Evolutionary conservation across 2,113 vertebrate species (phyloP).

Genomic region (Ranitomeya imitator): DNA sequence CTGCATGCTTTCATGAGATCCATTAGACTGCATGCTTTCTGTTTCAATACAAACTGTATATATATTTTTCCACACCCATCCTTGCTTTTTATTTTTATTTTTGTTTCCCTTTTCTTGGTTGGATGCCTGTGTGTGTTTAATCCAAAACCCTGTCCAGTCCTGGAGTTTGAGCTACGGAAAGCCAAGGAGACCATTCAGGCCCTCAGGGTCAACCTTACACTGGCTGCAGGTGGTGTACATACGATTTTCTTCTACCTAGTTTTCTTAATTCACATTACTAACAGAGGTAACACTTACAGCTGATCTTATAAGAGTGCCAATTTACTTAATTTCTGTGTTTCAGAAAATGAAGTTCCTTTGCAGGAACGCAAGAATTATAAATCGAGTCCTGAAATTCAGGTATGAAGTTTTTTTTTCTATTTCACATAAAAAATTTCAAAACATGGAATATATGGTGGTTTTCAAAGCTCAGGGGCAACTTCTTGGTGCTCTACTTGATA

Average conservation of each 20-base stretch:
- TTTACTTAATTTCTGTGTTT: constrained; percentile 61
- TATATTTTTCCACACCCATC: constrained; percentile 91
- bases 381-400: constrained; percentile 99
- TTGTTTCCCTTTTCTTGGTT: constrained; percentile 93
- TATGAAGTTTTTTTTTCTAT: constrained; percentile 65
- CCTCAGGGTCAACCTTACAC: constrained; percentile 99
- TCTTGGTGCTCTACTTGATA: no score
- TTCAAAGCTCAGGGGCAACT: no score
- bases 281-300: neutral
- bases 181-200: constrained; percentile 99
- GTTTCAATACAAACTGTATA: constrained; percentile 80
- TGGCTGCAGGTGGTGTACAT: constrained; percentile 99
- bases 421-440: no score
- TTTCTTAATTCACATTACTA: constrained; percentile 64
- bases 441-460: no score
- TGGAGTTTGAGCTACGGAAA: constrained; percentile 99
- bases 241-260: constrained; percentile 82
- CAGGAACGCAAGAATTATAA: constrained; percentile 99
- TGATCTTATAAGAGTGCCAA: constrained; percentile 62
- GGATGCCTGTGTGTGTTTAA: constrained; percentile 94
- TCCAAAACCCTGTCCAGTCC: constrained; percentile 99
- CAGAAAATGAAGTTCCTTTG: constrained; percentile 94
- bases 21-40: constrained; percentile 87
- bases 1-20: constrained; percentile 92
- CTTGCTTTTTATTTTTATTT: constrained; percentile 95